Evolutionary conservation across 2,888 invertebrate genomes (phyloP).

Genomic region (Epiblema foenella): DNA sequence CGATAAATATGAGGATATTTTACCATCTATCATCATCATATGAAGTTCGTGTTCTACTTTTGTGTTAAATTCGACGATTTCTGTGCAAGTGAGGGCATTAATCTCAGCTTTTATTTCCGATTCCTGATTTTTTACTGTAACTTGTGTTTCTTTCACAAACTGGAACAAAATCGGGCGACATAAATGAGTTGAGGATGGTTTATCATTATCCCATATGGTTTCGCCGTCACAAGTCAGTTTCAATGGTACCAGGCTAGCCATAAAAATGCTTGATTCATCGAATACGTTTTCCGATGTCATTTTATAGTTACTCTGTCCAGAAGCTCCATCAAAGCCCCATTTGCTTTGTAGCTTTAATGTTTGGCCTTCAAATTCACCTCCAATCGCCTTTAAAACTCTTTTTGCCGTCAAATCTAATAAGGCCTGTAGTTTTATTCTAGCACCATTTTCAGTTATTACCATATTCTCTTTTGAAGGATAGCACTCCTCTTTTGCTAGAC

Average conservation of each 20-base stretch:
- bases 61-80: slow-evolving; percentile 3
- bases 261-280: slow-evolving; percentile 7
- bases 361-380: no score
- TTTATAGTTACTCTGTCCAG: slow-evolving; percentile 9
- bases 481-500: no score
- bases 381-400: no score
- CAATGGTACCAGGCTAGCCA: slow-evolving; percentile 6
- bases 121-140: slow-evolving; percentile 1
- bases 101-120: slow-evolving; percentile 6
- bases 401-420: no score
- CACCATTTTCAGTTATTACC: no score
- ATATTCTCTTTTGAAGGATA: no score
- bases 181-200: not conserved
- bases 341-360: no score
- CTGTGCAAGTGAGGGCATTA: slow-evolving; percentile 6
- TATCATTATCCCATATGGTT: slow-evolving; percentile 2
- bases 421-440: no score
- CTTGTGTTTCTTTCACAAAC: slow-evolving; percentile 2
- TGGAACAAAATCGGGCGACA: slow-evolving; percentile 10
- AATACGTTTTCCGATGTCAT: slow-evolving; percentile 2
- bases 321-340: no score
- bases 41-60: slow-evolving; percentile 7
- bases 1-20: slow-evolving; percentile 11
- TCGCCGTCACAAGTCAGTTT: slow-evolving; percentile 5
- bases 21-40: slow-evolving; percentile 10